A percentile compares a stretch with the other conserved stretches of the same genome.
phyloP scores from a whole-genome alignment of 1,140 invertebrate genomes.

The Procambarus clarkii region DNA sequence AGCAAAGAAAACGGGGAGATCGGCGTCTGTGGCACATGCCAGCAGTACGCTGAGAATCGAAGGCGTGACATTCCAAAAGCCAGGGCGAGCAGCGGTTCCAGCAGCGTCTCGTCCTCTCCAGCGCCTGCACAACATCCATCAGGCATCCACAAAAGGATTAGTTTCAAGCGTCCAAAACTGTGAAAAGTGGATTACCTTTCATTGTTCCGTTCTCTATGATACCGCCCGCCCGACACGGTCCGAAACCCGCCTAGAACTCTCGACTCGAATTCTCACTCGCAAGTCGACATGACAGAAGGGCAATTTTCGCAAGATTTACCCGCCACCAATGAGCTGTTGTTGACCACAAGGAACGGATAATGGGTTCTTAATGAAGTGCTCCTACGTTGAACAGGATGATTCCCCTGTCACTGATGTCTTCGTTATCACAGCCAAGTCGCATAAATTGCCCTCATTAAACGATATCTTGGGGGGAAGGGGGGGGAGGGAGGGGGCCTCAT shows the following conservation, averaged over 20 bases:
- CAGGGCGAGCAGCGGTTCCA: slow-evolving; percentile 6
- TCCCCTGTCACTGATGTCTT: not conserved
- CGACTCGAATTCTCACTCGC: not conserved
- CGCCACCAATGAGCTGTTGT: not conserved
- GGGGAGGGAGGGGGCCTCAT: too few species aligned
- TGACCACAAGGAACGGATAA: slow-evolving; percentile 17
- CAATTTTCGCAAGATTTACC: not conserved
- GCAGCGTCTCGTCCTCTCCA: not conserved
- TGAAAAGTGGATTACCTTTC: slow-evolving; percentile 57
- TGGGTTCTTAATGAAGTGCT: slow-evolving; percentile 53
- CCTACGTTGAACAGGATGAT: not conserved
- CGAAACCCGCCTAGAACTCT: not conserved
- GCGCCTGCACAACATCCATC: slow-evolving; percentile 36
- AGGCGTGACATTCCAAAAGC: not conserved
- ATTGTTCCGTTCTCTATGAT: slow-evolving; percentile 56
- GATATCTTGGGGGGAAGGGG: not conserved
- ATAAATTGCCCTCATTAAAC: slow-evolving; percentile 42
- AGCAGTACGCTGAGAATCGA: not conserved
- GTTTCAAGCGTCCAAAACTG: slow-evolving; percentile 33
- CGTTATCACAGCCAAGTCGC: not conserved
- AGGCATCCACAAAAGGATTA: slow-evolving; percentile 54
- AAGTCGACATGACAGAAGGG: not conserved
- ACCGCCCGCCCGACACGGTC: not conserved
- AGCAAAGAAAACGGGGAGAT: too few species aligned
- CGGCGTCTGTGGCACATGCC: too few species aligned